Conservation (phyloP, 2,113 vertebrate species). For the Pholis gunnellus region DNA sequence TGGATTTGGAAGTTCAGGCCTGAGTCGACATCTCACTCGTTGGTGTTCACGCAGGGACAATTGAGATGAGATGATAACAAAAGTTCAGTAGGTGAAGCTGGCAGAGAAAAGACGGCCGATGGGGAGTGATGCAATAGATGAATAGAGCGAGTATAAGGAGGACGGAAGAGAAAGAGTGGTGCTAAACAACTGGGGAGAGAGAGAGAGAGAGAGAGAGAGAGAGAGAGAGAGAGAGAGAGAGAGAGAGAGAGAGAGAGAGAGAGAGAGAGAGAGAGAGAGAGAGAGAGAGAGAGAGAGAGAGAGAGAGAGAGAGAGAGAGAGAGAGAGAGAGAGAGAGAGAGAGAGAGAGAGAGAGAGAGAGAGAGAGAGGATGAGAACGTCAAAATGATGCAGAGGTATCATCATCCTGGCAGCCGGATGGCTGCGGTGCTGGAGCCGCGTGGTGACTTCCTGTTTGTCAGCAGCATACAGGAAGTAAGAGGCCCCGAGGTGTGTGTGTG, state of each 20-base stretch:
- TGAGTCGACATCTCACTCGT: background rate
- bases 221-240: background rate
- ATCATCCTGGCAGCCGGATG: slow-evolving; percentile 53
- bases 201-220: background rate
- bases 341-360: background rate
- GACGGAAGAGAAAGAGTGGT: background rate
- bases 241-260: background rate
- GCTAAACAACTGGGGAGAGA: background rate
- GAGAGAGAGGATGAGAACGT: slow-evolving; percentile 11
- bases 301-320: background rate
- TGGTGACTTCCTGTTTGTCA: slow-evolving; percentile 78
- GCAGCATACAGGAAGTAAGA: slow-evolving; percentile 71
- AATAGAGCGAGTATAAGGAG: background rate
- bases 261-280: background rate
- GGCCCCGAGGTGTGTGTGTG: slow-evolving; percentile 36
- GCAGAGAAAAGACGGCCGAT: background rate
- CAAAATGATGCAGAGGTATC: slow-evolving; percentile 30
- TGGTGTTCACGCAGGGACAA: background rate
- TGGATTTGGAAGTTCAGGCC: background rate
- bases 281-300: background rate
- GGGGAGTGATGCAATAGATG: background rate
- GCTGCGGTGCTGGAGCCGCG: slow-evolving; percentile 51
- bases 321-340: background rate
- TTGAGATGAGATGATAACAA: background rate
- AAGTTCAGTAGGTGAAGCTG: background rate